These are phyloP conservation scores for Atta colombica DNA, from an alignment of 1,140 invertebrate species.

Conservation along the genomic window DNA sequence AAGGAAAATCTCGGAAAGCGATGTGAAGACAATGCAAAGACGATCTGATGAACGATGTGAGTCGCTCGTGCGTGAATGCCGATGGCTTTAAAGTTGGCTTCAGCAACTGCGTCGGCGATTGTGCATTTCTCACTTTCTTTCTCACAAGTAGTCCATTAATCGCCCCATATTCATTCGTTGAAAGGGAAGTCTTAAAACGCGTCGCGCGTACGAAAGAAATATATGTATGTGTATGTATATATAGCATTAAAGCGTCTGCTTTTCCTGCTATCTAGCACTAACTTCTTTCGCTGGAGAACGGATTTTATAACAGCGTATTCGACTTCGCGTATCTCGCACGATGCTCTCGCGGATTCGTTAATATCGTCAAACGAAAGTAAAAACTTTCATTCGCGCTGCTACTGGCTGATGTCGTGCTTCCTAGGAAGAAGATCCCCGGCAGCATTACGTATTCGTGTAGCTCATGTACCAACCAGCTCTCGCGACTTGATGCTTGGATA, in stretches of 20 bases:
- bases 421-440: constrained; percentile 53
- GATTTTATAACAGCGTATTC: constrained; percentile 27
- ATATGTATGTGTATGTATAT: not conserved
- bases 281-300: constrained; percentile 13
- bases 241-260: not conserved
- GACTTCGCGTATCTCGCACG: not conserved
- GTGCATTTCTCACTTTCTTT: constrained; percentile 39
- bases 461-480: not conserved
- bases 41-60: not conserved
- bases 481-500: constrained; percentile 47
- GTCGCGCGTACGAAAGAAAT: not conserved
- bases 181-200: constrained; percentile 32
- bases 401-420: constrained; percentile 28
- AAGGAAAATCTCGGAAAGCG: not conserved
- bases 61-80: not conserved
- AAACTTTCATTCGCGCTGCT: constrained; percentile 50
- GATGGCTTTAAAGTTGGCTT: constrained; percentile 2
- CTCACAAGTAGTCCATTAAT: constrained; percentile 31
- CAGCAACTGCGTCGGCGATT: not conserved
- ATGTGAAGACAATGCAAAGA: not conserved
- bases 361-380: constrained; percentile 61
- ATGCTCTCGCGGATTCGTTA: constrained; percentile 25
- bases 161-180: constrained; percentile 24
- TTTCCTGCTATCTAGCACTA: not conserved
- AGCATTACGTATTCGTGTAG: constrained; percentile 48